Evolutionary conservation across 2,888 invertebrate species (phyloP), one percentile per base, ranked within the genome.

Genomic region (Zhuqinia jingwanae): DNA sequence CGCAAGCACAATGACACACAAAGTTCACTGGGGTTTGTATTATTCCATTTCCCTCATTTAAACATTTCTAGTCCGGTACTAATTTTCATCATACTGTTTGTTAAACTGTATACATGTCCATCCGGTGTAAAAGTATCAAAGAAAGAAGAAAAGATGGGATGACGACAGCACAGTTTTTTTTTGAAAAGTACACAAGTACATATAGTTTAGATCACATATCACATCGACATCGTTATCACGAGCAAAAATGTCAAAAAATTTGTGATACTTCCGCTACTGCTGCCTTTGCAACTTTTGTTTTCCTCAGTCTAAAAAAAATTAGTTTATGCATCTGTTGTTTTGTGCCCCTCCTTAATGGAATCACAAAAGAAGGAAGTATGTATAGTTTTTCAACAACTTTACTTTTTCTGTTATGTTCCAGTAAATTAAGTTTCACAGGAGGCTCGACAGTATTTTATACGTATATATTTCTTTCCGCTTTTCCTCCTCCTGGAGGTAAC

Each of bases 121-220:
- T 15, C 13, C 50, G 50, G n/a, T 2, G n/a, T 2, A n/a, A 42
- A 42, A 5, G 5, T 42, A 15, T 36, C 5, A 36, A 36, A 36
- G 36, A 8, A 36, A 36, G 36, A 42, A 68, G 68, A 25, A 56
- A 45, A 47, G 76, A 84, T 56, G 56, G 77, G 27, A 84, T 77
- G 77, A 68, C 36, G 3, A 36, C 8, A 8, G 30, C 13, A 63
- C 10, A 20, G 10, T 42, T 68, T 75, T 76, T 73, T 81, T 50
- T 80, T 68, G 8, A 36, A 36, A 36, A n/a, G 84, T 84, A 70
- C 58, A 78, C 85, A 85, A 78, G 85, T 85, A 85, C 85, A 85
- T 70, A 78, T 78, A 85, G 58, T 78, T 85, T 78, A 85, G 78
- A 85, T 47, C 47, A 70, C n/a, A n/a, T n/a, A n/a, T n/a, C n/a